Evolutionary conservation across 2,888 invertebrate genomes (phyloP).

Genomic region (Drosophila nigricruria): DNA sequence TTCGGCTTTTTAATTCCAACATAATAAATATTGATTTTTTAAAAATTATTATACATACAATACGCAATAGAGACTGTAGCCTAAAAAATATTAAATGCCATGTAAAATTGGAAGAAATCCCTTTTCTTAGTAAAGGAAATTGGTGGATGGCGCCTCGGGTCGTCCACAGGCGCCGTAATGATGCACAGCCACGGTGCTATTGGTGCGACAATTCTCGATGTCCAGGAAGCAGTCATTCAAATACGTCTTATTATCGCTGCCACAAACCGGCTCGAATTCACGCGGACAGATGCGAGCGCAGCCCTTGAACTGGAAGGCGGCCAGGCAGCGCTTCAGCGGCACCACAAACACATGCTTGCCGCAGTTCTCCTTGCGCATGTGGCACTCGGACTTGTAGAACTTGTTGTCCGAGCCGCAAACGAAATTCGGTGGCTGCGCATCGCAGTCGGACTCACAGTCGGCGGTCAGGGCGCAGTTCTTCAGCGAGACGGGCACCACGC

Average conservation of each 20-base stretch:
- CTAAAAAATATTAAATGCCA: conserved; percentile 78
- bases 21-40: conserved; percentile 77
- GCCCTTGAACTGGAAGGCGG: conserved; percentile 94
- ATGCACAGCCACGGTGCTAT: conserved; percentile 90
- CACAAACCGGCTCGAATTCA: conserved; percentile 96
- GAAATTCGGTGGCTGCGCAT: conserved; percentile 89
- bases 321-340: conserved; percentile 94
- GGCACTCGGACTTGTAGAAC: conserved; percentile 95
- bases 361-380: conserved; percentile 96
- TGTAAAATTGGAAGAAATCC: conserved; percentile 46
- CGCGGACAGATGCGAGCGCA: conserved; percentile 94
- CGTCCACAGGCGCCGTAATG: conserved; percentile 94
- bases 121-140: conserved; percentile 89
- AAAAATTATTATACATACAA: conserved; percentile 66
- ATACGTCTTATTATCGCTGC: conserved; percentile 96
- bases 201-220: conserved; percentile 95
- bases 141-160: conserved; percentile 94
- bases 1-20: conserved; percentile 75
- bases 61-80: conserved; percentile 68
- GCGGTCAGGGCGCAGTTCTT: conserved; percentile 95
- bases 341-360: conserved; percentile 96
- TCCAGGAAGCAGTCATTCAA: conserved; percentile 96
- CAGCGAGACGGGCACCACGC: conserved; percentile 93
- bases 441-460: conserved; percentile 89
- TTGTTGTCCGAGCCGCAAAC: conserved; percentile 96